Conservation (phyloP, 1,140 invertebrate genomes). For the Pararge aegeria region DNA sequence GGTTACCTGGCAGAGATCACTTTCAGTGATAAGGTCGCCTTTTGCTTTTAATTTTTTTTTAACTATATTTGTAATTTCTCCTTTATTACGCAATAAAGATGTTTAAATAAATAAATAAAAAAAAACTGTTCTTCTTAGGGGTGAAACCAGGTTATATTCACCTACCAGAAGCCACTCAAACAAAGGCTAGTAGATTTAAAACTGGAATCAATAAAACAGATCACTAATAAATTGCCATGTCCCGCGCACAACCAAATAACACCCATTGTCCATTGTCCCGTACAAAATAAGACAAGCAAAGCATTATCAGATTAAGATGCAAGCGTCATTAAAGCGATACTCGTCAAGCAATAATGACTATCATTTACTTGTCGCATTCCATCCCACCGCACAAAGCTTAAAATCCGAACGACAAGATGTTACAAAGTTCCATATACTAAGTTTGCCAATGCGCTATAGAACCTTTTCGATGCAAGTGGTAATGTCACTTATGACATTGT, state of each 20-base stretch:
- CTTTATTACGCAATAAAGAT: no score
- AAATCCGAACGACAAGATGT: slow-evolving; percentile 6
- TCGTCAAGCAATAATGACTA: slow-evolving; percentile 40
- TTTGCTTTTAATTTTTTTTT: no score
- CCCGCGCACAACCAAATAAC: slow-evolving; percentile 34
- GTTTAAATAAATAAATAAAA: no score
- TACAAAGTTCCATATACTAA: slow-evolving; percentile 21
- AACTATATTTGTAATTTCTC: no score
- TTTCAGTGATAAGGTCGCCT: no score
- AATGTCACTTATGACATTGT: slow-evolving; percentile 28
- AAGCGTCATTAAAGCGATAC: slow-evolving; percentile 42
- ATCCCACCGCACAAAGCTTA: neutral
- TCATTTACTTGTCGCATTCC: slow-evolving; percentile 36
- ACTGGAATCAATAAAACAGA: slow-evolving; percentile 4
- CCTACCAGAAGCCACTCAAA: no score
- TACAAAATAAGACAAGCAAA: slow-evolving; percentile 40
- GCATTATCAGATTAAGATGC: slow-evolving; percentile 39
- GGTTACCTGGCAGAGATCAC: no score
- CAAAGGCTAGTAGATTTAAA: no score
- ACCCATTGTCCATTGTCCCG: slow-evolving; percentile 35
- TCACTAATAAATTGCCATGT: slow-evolving; percentile 27
- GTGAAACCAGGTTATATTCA: no score
- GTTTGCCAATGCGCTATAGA: slow-evolving; percentile 7
- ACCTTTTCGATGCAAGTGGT: slow-evolving; percentile 24
- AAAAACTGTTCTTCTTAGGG: no score